Percentiles rank a stretch among this genome's conserved stretches.
Evolutionary conservation across 1,140 invertebrate species (phyloP).

Genomic region (Drosophila truncata): DNA sequence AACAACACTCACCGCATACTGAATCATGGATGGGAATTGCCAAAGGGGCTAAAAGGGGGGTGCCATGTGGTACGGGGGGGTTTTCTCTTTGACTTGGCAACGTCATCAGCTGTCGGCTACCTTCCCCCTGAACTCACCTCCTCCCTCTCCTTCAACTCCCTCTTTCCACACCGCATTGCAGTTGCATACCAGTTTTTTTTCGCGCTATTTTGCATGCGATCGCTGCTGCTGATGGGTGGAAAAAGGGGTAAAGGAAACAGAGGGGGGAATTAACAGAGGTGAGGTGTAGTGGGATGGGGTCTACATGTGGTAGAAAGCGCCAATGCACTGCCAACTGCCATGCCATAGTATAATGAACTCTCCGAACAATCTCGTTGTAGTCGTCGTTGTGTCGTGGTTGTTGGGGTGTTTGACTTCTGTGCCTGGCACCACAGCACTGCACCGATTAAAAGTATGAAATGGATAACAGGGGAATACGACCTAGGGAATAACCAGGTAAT

Average conservation of each 20-base stretch:
- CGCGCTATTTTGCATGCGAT: slow-evolving; percentile 74
- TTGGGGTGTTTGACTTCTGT: slow-evolving; percentile 62
- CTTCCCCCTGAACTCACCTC: neutral
- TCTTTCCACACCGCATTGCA: slow-evolving; percentile 17
- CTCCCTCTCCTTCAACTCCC: too few relatives aligned
- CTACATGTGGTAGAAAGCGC: slow-evolving; percentile 62
- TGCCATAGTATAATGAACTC: slow-evolving; percentile 61
- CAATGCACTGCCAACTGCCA: slow-evolving; percentile 43
- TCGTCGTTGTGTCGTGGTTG: slow-evolving; percentile 8
- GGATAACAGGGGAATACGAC: slow-evolving; percentile 7
- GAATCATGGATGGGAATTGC: slow-evolving; percentile 53
- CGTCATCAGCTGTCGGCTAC: slow-evolving; percentile 47
- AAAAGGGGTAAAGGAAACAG: neutral
- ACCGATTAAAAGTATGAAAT: slow-evolving; percentile 22
- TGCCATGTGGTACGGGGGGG: slow-evolving; percentile 6
- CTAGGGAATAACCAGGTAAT: slow-evolving; percentile 34
- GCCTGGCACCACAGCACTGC: slow-evolving; percentile 31
- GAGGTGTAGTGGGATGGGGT: neutral
- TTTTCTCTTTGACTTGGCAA: slow-evolving; percentile 57
- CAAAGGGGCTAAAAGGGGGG: slow-evolving; percentile 13
- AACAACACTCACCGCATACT: slow-evolving; percentile 63
- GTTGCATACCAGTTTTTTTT: slow-evolving; percentile 72
- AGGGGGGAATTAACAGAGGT: neutral
- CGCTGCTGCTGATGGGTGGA: slow-evolving; percentile 7
- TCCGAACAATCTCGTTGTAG: slow-evolving; percentile 39